Percentiles rank a stretch among this genome's conserved stretches.
phyloP scores from a whole-genome alignment of 2,888 invertebrate genomes.

The Xiphydria camelus region DNA sequence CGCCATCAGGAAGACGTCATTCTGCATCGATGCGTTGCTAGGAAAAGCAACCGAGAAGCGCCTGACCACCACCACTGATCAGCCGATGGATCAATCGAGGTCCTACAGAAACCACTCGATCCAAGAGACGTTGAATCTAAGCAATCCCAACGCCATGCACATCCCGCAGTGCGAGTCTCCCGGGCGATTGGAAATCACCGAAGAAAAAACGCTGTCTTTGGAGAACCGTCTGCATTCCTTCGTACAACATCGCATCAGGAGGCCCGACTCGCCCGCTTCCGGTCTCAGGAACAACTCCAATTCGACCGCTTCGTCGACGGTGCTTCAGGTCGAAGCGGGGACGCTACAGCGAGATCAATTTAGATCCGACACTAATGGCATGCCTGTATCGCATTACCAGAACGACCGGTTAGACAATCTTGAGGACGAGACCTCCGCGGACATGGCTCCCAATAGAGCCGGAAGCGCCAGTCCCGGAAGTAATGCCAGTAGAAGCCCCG shows the following conservation, averaged over 20 bases:
- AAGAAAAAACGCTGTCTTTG: slow-evolving; percentile 10
- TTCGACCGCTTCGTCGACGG: slow-evolving; percentile 43
- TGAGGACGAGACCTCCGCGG: slow-evolving; percentile 33
- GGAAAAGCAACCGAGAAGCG: slow-evolving; percentile 63
- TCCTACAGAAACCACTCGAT: slow-evolving; percentile 52
- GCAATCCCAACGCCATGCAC: slow-evolving; percentile 47
- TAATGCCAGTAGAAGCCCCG: slow-evolving; percentile 65
- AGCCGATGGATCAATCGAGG: background rate
- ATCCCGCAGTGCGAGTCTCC: slow-evolving; percentile 16
- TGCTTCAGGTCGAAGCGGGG: slow-evolving; percentile 62
- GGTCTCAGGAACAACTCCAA: background rate
- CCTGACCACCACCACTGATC: background rate
- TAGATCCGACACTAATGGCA: slow-evolving; percentile 38
- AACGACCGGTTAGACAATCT: slow-evolving; percentile 39
- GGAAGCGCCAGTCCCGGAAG: slow-evolving; percentile 64
- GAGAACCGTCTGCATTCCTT: slow-evolving; percentile 29
- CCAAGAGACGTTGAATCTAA: slow-evolving; percentile 56
- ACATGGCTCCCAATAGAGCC: slow-evolving; percentile 56
- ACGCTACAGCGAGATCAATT: slow-evolving; percentile 55
- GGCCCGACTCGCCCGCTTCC: slow-evolving; percentile 1
- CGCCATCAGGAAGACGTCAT: slow-evolving; percentile 68
- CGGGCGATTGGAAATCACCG: background rate
- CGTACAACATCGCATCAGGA: slow-evolving; percentile 10
- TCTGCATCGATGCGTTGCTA: slow-evolving; percentile 87
- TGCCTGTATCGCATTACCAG: too few relatives aligned